Evolutionary conservation across 2,797 vertebrate genomes (phyloP), one percentile per base, ranked within the genome.

Genomic region (Syngnathus rostellatus): DNA sequence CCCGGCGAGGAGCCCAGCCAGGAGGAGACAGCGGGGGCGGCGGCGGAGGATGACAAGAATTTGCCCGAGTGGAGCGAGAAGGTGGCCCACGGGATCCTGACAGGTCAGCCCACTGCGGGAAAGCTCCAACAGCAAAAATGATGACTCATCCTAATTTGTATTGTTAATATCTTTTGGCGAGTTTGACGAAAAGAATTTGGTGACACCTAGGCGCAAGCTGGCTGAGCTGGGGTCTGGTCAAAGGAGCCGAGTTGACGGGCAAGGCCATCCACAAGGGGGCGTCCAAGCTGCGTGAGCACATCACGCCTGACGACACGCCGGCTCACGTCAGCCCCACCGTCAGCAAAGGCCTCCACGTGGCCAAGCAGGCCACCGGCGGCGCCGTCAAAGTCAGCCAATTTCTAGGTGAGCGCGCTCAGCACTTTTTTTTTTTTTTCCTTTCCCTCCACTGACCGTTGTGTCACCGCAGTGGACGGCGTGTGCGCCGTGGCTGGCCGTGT

Each of bases 361-460:
- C 96, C 71, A 98, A 97, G 87, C 94, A 97, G 73, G 97, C 97
- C 8, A 98, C 96, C 0, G 96, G 96, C 63, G 95, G 96, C 66
- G 97, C 97, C 1, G 97, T 97, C 8, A 96, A 93, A 93, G 96
- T 98, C 92, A 99, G 97, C 88, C 96, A 98, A 54, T 94, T 97
- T 80, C 85, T 99, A 69, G 97, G 97, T 98, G 90, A 93, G 25
- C 0, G 7, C 53, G 10, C 46, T 31, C 31, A 31, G 31, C 31
- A 31, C 64, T 62, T 65, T 61, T 9, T 43, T 40, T 2, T 2
- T 80, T 45, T 6, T 54, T 39, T 5, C 1, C 80, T 48, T 79
- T 31, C 54, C 48, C 76, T 38, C 70, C 55, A 70, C 53, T 14
- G 53, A 55, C 21, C 69, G 19, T 48, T 3, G 59, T 78, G 57